A percentile compares a stretch with the other conserved stretches of the same genome.
Evolutionary conservation across 30 jellyfish, hydroid and myxozoan genomes (phyloP).

Genomic region (Morbakka virulenta): DNA sequence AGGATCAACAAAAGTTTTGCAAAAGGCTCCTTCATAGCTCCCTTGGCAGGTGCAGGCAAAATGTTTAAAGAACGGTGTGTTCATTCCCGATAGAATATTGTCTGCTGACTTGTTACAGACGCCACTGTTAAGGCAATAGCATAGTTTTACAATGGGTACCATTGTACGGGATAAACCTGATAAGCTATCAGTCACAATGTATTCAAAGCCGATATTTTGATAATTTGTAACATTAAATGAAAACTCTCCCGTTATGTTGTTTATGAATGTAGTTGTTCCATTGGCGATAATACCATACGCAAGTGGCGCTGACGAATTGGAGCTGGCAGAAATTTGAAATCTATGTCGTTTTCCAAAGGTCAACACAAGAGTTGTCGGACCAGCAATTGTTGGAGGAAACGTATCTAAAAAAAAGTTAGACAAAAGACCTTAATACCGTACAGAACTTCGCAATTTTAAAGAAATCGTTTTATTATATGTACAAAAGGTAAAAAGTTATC

Average conservation of each 20-base stretch:
- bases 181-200: conserved; percentile 19
- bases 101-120: conserved; percentile 4
- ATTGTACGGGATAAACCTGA: conserved; percentile 1
- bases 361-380: conserved; percentile 24
- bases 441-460: too few species aligned
- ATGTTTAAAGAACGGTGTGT: not conserved
- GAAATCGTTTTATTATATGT: too few species aligned
- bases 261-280: not conserved
- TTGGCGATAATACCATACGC: conserved; percentile 35
- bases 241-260: conserved; percentile 27
- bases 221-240: not conserved
- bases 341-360: not conserved
- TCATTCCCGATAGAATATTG: not conserved
- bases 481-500: too few species aligned
- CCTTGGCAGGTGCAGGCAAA: conserved; percentile 35
- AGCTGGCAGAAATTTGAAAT: not conserved
- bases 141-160: conserved; percentile 9
- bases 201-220: not conserved
- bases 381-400: conserved; percentile 12
- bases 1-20: conserved; percentile 11
- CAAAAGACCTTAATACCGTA: too few species aligned
- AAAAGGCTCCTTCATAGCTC: conserved; percentile 25
- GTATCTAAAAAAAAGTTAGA: not conserved
- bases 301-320: conserved; percentile 6
- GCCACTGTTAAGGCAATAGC: conserved; percentile 45